Evolutionary conservation across 2,113 vertebrate species (phyloP).

Genomic region (Centropristis striata): DNA sequence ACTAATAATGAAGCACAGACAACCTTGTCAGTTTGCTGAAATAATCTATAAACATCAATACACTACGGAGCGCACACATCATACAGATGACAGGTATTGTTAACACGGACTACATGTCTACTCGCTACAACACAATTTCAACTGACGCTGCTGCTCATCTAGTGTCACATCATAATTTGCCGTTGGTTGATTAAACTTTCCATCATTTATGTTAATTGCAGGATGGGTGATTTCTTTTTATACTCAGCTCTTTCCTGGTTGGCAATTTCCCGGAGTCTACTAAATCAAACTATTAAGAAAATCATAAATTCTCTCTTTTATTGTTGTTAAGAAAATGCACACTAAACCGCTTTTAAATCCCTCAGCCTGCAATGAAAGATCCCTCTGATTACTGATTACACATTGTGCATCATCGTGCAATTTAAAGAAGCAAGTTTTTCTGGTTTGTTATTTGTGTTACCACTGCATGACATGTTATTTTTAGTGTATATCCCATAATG

Average conservation of each 20-base stretch:
- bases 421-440: conserved; percentile 27
- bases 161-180: conserved; percentile 45
- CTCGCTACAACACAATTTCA: conserved; percentile 3
- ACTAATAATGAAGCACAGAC: conserved; percentile 27
- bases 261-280: conserved; percentile 53
- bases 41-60: conserved; percentile 46
- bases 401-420: conserved; percentile 61
- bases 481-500: background rate
- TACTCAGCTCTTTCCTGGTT: conserved; percentile 25
- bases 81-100: conserved; percentile 39
- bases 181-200: conserved; percentile 48
- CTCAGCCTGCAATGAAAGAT: conserved; percentile 60
- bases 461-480: conserved; percentile 2
- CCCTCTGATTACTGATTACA: conserved; percentile 77
- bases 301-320: conserved; percentile 40
- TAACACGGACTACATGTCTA: conserved; percentile 2
- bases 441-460: background rate
- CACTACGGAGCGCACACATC: background rate
- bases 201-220: conserved; percentile 56
- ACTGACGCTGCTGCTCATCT: conserved; percentile 8
- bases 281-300: conserved; percentile 57
- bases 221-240: conserved; percentile 62
- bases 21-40: conserved; percentile 37
- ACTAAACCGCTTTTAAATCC: conserved; percentile 35
- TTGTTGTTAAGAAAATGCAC: conserved; percentile 52